Percentiles rank a stretch among this genome's conserved stretches.
Conservation (phyloP, 2,113 vertebrate species). For the Spermophilus dauricus region DNA sequence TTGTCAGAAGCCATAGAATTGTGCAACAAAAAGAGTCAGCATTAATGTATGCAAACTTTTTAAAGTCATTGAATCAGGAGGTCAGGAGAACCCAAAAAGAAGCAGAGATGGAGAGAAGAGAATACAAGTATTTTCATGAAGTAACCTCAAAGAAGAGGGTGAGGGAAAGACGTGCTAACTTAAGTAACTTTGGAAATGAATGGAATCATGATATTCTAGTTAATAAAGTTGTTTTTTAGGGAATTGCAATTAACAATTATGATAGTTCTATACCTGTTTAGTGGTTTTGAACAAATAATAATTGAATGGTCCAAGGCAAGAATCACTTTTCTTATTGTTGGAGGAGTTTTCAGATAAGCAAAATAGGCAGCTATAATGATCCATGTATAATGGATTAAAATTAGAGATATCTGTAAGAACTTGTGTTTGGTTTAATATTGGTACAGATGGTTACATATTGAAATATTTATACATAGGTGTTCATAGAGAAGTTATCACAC, state of each 20-base stretch:
- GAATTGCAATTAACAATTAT: not conserved
- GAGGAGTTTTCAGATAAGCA: not conserved
- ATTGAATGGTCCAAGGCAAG: not conserved
- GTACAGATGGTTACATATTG: not conserved
- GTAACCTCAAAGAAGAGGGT: not conserved
- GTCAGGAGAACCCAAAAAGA: not conserved
- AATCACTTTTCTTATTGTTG: not conserved
- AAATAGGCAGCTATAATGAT: not conserved
- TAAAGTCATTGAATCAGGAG: not conserved
- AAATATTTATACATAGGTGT: not conserved
- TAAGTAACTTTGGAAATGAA: not conserved
- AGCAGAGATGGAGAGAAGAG: not conserved
- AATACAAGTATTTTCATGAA: not conserved
- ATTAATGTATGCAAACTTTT: not conserved
- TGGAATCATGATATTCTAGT: not conserved
- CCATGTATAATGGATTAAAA: not conserved
- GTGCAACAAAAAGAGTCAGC: not conserved
- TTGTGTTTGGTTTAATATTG: not conserved
- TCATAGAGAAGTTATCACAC: not conserved
- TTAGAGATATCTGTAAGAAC: not conserved
- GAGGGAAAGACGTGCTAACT: not conserved
- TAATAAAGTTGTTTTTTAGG: not conserved
- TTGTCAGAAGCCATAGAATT: not conserved
- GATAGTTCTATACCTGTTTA: not conserved
- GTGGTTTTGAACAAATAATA: not conserved